phyloP scores from a whole-genome alignment of 2,888 invertebrate species.

The Dynastes maya region DNA sequence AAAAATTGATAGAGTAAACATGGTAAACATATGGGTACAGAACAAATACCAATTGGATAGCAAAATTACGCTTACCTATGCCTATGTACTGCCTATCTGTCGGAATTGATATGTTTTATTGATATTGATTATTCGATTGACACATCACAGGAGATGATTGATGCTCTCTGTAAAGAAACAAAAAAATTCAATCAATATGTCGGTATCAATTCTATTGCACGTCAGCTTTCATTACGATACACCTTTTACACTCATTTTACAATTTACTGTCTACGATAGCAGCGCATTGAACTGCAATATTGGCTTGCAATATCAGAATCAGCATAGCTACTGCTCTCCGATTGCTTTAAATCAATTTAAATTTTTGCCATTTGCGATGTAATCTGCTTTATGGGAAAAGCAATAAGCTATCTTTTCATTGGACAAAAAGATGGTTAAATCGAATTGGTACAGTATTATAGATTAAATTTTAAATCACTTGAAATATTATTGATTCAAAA shows the following conservation, averaged over 20 bases:
- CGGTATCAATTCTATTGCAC: conserved; percentile 17
- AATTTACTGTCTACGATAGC: neutral
- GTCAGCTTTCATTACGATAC: conserved; percentile 15
- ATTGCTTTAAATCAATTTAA: neutral
- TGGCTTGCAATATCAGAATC: neutral
- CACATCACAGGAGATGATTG: conserved; percentile 2
- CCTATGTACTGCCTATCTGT: neutral
- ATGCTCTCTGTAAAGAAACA: conserved; percentile 21
- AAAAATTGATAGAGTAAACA: neutral
- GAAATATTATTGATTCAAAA: too few relatives aligned
- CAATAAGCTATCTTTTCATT: too few relatives aligned
- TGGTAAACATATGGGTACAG: neutral
- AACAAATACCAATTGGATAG: neutral
- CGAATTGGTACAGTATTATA: too few relatives aligned
- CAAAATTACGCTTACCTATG: conserved; percentile 20
- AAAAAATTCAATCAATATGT: conserved; percentile 13
- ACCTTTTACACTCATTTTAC: neutral
- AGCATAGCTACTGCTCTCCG: neutral
- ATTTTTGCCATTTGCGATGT: neutral
- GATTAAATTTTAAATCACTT: too few relatives aligned
- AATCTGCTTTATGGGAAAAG: too few relatives aligned
- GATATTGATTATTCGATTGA: conserved; percentile 8
- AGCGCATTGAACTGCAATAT: neutral
- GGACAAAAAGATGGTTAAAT: too few relatives aligned
- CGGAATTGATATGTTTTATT: conserved; percentile 33